Percentiles rank a stretch among this genome's conserved stretches.
phyloP scores from a whole-genome alignment of 1,140 invertebrate genomes.

The Aphelenchoides besseyi region DNA sequence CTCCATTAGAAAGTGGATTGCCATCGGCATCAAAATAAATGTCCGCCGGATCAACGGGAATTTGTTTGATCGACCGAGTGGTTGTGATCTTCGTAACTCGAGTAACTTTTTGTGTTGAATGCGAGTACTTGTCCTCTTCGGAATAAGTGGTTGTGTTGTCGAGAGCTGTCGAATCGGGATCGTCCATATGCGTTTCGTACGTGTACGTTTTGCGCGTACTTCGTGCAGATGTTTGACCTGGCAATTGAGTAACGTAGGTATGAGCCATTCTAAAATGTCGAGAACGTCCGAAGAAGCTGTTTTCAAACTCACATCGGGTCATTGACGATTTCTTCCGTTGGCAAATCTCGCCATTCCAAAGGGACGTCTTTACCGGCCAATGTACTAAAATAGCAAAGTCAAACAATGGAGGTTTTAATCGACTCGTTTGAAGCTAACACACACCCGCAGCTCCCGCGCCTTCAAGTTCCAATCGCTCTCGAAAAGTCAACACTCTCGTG shows the following conservation, averaged over 20 bases:
- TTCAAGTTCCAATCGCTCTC: not conserved
- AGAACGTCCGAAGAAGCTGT: not conserved
- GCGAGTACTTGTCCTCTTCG: constrained; percentile 43
- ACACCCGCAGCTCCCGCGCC: too few relatives aligned
- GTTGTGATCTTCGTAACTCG: constrained; percentile 62
- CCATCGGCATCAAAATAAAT: constrained; percentile 58
- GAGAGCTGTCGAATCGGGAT: constrained; percentile 35
- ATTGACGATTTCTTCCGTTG: constrained; percentile 53
- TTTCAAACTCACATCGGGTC: constrained; percentile 53
- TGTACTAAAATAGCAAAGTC: not conserved
- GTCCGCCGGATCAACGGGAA: constrained; percentile 55
- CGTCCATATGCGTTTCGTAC: constrained; percentile 59
- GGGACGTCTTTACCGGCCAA: constrained; percentile 29
- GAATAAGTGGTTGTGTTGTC: constrained; percentile 23
- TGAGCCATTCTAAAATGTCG: constrained; percentile 55
- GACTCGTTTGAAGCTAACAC: too few relatives aligned
- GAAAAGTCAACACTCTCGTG: not conserved
- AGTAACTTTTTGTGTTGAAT: constrained; percentile 61
- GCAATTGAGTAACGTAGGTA: constrained; percentile 57
- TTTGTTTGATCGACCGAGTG: constrained; percentile 56
- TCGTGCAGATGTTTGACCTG: constrained; percentile 52
- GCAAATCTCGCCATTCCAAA: constrained; percentile 48
- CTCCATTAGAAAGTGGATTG: constrained; percentile 52
- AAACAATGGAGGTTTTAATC: too few relatives aligned
- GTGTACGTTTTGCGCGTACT: constrained; percentile 56